Base-by-base conservation (phyloP, 1,140 invertebrate genomes). In the Ruditapes philippinarum region DNA sequence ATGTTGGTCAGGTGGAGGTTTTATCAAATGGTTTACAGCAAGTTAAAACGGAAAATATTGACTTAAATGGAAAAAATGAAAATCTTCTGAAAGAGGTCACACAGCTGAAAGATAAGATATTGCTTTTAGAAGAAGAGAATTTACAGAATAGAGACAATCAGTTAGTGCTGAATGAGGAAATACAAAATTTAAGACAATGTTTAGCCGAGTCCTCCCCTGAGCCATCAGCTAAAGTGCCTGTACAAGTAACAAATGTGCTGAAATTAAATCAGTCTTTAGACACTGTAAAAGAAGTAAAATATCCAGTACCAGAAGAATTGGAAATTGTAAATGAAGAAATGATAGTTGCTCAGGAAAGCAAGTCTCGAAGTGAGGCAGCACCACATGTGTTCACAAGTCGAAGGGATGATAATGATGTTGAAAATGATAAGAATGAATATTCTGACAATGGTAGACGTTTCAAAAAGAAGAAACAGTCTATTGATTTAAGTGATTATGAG, bases 51-150 rank as follows among this genome's bases (percentile, higher is more conserved):
- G 83, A 79, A 9, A 78, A 78, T 80, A 42, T 12, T 36, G 38
- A 79, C 12, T 54, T 88, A 19, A 54, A 68, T 38, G 28, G 3
- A 28, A 49, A 88, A 33, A 62, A 57, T 45, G 74, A 88, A 49
- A 31, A 57, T 22, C n/a, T 81, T 17, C 12, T 38, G 19, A 81
- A 19, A 73, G 87, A 68, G 22, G 25, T 60, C n/a, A 38, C 38
- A 76, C n/a, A 51, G 3, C 83, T 82, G 14, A 83, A 51, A 22
- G 14, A 51, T 33, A 40, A 33, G 5, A 49, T 68, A 19, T n/a
- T 22, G 25, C 36, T 31, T 22, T 42, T 83, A 3, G 42, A 60
- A 14, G 14, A 74, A 31, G 82, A 84, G 38, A 84, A 74, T 74
- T 25, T n/a, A 25, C 14, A 54, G 11, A 49, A 49, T 25, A 84